A percentile compares a stretch with the other conserved stretches of the same genome.
These are phyloP conservation scores for Amaurobius ferox DNA, from an alignment of 2,888 invertebrate species.

Conservation along the genomic window DNA sequence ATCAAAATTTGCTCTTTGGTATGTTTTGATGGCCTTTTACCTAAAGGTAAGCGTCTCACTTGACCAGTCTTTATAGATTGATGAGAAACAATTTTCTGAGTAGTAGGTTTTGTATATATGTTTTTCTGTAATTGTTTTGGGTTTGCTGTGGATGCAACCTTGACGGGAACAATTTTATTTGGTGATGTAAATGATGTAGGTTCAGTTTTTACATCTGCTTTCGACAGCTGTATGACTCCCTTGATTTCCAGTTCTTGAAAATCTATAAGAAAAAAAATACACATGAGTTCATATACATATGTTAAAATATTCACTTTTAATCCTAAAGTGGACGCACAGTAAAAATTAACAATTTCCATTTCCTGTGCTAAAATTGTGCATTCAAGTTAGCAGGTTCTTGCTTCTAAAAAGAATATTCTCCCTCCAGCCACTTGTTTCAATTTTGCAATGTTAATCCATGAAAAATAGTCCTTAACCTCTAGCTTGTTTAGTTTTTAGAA, in stretches of 20 bases:
- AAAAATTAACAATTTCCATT: too few species aligned
- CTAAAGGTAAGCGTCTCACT: conserved; percentile 44
- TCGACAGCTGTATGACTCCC: neutral
- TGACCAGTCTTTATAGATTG: neutral
- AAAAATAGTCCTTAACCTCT: too few species aligned
- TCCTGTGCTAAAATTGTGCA: too few species aligned
- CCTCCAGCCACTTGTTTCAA: too few species aligned
- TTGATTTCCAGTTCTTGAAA: neutral
- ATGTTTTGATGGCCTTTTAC: conserved; percentile 6
- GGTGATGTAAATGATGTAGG: neutral
- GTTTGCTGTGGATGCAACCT: neutral
- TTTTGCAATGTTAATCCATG: too few species aligned
- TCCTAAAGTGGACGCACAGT: too few species aligned
- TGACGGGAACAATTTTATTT: neutral
- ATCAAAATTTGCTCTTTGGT: conserved; percentile 2
- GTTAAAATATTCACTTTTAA: too few species aligned
- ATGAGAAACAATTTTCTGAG: neutral
- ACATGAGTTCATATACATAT: neutral
- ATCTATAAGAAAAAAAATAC: neutral
- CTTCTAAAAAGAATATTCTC: too few species aligned
- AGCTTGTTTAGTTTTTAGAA: too few species aligned
- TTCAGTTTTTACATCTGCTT: neutral
- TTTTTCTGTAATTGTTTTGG: too few species aligned
- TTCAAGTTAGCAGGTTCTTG: too few species aligned
- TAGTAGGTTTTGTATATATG: neutral